Percentiles rank a stretch among this genome's conserved stretches.
These are phyloP conservation scores for Selene dorsalis DNA, from an alignment of 2,797 vertebrate genomes.

Conservation along the genomic window DNA sequence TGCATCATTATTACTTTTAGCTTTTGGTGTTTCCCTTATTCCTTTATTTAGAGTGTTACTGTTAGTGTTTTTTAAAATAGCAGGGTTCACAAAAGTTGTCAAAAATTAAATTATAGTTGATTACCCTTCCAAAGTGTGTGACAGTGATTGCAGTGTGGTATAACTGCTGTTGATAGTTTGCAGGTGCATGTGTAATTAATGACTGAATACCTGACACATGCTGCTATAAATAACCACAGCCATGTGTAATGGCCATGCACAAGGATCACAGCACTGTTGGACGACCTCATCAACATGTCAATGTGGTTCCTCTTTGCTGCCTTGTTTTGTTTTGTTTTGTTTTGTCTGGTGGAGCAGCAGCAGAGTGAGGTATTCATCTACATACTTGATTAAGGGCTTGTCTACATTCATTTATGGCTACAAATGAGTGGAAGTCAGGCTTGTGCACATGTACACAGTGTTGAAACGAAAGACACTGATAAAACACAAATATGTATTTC, in stretches of 20 bases:
- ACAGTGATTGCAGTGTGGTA: slow-evolving; percentile 11
- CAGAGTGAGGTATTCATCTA: slow-evolving; percentile 18
- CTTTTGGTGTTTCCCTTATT: not conserved
- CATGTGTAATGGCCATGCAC: not conserved
- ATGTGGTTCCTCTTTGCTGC: slow-evolving; percentile 10
- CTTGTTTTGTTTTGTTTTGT: slow-evolving; percentile 8
- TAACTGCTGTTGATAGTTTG: slow-evolving; percentile 39
- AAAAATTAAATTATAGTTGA: slow-evolving; percentile 19
- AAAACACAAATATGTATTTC: not conserved
- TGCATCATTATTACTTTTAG: not conserved
- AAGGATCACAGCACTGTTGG: not conserved
- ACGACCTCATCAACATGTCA: slow-evolving; percentile 27
- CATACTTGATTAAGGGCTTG: slow-evolving; percentile 21
- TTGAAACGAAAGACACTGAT: not conserved
- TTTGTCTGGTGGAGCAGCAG: slow-evolving; percentile 20
- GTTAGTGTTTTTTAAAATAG: too few species aligned
- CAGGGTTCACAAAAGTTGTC: not conserved
- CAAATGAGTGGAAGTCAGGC: slow-evolving; percentile 9
- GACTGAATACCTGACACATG: slow-evolving; percentile 23
- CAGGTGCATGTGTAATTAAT: slow-evolving; percentile 44
- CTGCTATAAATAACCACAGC: slow-evolving; percentile 39
- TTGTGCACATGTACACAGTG: slow-evolving; percentile 10
- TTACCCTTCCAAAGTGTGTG: slow-evolving; percentile 23
- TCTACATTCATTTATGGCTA: slow-evolving; percentile 23
- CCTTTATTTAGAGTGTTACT: not conserved